Conservation (phyloP, 2,113 vertebrate species). For the Embiotoca jacksoni region DNA sequence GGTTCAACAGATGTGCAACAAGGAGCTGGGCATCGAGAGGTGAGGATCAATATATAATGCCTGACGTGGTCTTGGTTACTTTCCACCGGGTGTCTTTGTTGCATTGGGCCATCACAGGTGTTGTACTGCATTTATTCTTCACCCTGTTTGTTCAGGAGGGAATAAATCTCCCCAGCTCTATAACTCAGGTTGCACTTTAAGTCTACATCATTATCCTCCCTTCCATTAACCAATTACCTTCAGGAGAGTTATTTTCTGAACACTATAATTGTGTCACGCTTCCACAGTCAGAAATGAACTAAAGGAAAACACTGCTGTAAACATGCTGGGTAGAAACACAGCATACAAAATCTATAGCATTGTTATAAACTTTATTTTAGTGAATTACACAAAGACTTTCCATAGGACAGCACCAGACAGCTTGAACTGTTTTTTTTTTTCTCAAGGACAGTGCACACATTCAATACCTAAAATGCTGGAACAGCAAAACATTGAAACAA, state of each 20-base stretch:
- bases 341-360: neutral
- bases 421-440: neutral
- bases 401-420: neutral
- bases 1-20: slow-evolving; percentile 95
- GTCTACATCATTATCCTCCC: neutral
- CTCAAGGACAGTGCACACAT: neutral
- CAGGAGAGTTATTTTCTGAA: neutral
- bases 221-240: neutral
- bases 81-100: neutral
- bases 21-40: slow-evolving; percentile 96
- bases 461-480: neutral
- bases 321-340: neutral
- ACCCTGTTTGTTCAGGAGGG: neutral
- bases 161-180: neutral
- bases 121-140: neutral
- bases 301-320: neutral
- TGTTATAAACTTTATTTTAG: neutral
- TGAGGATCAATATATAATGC: slow-evolving; percentile 69
- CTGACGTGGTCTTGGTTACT: too few relatives aligned
- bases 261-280: too few relatives aligned
- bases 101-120: neutral
- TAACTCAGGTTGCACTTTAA: neutral
- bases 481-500: neutral
- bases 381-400: neutral
- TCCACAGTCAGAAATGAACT: neutral